Evolutionary conservation across 1,140 invertebrate genomes (phyloP).

Genomic region (Aphis craccivora): DNA sequence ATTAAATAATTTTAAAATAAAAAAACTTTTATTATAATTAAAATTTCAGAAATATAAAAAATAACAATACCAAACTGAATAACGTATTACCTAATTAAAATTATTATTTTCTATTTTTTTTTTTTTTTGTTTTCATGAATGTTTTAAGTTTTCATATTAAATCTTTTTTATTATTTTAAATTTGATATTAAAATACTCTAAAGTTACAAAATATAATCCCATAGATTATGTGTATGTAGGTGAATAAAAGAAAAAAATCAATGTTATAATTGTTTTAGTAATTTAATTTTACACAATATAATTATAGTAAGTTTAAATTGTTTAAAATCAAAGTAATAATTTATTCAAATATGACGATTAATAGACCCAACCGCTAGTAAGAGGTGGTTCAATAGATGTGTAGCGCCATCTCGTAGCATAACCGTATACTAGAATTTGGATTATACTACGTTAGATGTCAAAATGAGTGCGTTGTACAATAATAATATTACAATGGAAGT

Average conservation of each 20-base stretch:
- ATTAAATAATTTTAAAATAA: neutral
- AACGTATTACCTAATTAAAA: no score
- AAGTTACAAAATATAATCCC: neutral
- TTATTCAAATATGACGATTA: neutral
- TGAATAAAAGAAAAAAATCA: neutral
- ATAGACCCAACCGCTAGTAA: neutral
- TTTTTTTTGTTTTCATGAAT: neutral
- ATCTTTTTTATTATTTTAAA: neutral
- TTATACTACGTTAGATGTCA: constrained; percentile 10
- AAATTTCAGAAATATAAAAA: neutral
- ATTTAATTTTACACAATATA: neutral
- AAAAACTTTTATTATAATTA: no score
- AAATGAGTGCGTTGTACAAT: neutral
- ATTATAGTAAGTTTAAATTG: neutral
- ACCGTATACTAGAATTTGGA: neutral
- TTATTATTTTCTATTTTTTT: neutral
- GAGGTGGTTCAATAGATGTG: neutral
- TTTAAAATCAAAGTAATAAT: neutral
- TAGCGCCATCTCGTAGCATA: neutral
- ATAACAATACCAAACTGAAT: neutral
- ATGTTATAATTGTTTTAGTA: neutral
- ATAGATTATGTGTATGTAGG: neutral
- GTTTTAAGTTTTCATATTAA: neutral
- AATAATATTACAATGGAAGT: neutral
- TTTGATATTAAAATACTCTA: neutral